These are phyloP conservation scores for Tenualosa thibaudeaui DNA, from an alignment of 2,797 vertebrate genomes.

Conservation along the genomic window DNA sequence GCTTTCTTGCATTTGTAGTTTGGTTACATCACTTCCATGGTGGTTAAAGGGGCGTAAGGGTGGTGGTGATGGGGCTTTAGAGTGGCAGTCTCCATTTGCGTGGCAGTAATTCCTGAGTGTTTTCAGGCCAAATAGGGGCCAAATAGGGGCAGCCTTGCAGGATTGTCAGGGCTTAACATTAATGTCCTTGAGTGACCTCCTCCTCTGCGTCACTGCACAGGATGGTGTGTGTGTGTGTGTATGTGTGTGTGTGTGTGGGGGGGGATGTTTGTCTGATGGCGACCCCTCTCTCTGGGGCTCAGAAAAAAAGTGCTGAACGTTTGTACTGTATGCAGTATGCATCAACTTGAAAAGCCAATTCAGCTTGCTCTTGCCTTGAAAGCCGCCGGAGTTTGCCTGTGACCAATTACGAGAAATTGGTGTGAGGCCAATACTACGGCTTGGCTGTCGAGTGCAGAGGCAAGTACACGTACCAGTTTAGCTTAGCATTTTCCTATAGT, in stretches of 20 bases:
- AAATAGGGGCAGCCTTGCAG: slow-evolving; percentile 59
- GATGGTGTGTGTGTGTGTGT: slow-evolving; percentile 17
- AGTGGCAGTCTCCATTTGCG: slow-evolving; percentile 15
- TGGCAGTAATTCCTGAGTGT: slow-evolving; percentile 29
- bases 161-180: slow-evolving; percentile 53
- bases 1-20: background rate
- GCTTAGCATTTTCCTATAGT: background rate
- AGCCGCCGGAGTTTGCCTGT: background rate
- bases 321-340: no score
- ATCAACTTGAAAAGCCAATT: background rate
- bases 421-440: background rate
- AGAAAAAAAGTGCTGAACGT: background rate
- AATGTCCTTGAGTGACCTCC: slow-evolving; percentile 56
- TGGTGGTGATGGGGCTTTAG: background rate
- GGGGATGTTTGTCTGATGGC: background rate
- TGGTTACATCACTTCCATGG: background rate
- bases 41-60: background rate
- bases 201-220: background rate
- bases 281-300: no score
- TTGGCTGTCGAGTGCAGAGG: background rate
- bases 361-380: background rate
- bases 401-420: background rate
- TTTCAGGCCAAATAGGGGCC: slow-evolving; percentile 45
- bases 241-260: background rate
- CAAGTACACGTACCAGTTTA: background rate